A percentile compares a stretch with the other conserved stretches of the same genome.
These are phyloP conservation scores for Acropternis orthonyx DNA, from an alignment of 2,797 vertebrate species.

Conservation along the genomic window DNA sequence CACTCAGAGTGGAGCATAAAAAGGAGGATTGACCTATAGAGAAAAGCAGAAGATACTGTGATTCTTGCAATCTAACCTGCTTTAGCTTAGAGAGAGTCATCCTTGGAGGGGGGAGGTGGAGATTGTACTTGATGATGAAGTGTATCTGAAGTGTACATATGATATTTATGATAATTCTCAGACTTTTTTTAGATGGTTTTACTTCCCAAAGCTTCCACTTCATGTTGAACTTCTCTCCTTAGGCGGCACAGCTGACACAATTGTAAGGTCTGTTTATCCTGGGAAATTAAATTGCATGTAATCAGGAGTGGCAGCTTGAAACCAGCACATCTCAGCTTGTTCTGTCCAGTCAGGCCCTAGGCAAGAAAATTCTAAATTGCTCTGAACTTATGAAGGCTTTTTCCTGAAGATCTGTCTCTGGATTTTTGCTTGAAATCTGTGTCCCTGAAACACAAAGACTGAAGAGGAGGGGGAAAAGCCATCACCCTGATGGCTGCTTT, in stretches of 20 bases:
- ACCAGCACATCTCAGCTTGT: neutral
- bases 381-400: neutral
- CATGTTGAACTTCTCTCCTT: neutral
- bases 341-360: neutral
- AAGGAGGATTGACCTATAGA: neutral
- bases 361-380: constrained; percentile 1
- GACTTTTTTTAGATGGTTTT: neutral
- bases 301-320: neutral
- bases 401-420: neutral
- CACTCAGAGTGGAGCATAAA: neutral
- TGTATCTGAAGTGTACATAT: neutral
- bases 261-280: neutral
- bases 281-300: neutral
- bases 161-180: neutral
- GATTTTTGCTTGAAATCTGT: neutral
- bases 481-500: neutral
- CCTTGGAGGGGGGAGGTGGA: neutral
- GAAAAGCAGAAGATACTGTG: neutral
- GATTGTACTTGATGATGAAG: neutral
- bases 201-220: neutral
- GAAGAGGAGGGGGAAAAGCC: neutral
- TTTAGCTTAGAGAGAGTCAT: neutral
- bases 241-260: neutral
- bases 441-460: neutral
- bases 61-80: neutral